These are phyloP conservation scores for Parnassius smintheus DNA, from an alignment of 2,888 invertebrate species.

Conservation along the genomic window DNA sequence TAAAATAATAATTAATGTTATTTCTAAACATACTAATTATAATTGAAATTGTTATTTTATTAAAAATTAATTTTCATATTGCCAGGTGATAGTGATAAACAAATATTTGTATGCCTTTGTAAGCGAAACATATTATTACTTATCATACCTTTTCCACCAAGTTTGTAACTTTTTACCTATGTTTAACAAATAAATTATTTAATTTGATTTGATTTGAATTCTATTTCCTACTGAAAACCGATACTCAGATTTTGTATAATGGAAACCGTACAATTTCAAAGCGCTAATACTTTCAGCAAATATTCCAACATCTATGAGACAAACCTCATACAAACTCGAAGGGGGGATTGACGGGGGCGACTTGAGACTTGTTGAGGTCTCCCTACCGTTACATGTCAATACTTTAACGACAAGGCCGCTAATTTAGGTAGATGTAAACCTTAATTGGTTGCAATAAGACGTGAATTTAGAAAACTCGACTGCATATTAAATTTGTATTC, in stretches of 20 bases:
- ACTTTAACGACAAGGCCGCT: conserved; percentile 35
- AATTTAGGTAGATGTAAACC: conserved; percentile 20
- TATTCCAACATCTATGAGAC: conserved; percentile 62
- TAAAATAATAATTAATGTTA: too few relatives aligned
- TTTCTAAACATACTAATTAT: too few relatives aligned
- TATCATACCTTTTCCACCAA: too few relatives aligned
- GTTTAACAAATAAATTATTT: too few relatives aligned
- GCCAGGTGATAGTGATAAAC: too few relatives aligned
- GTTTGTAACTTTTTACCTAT: too few relatives aligned
- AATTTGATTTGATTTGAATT: too few relatives aligned
- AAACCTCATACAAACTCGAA: conserved; percentile 57
- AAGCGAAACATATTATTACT: too few relatives aligned
- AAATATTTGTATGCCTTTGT: too few relatives aligned
- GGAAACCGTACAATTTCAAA: conserved; percentile 38
- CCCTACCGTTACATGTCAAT: conserved; percentile 53
- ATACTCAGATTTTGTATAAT: conserved; percentile 29
- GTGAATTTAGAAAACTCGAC: conserved; percentile 15
- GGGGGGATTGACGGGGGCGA: conserved; percentile 57
- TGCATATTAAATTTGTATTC: conserved; percentile 24
- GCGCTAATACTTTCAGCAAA: conserved; percentile 70
- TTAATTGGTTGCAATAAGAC: conserved; percentile 27
- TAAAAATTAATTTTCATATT: too few relatives aligned
- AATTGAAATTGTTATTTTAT: too few relatives aligned
- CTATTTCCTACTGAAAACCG: conserved; percentile 7
- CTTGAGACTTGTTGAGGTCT: conserved; percentile 64